These are phyloP conservation scores for Ailurus styani DNA, from an alignment of 2,113 vertebrate species.

Conservation along the genomic window DNA sequence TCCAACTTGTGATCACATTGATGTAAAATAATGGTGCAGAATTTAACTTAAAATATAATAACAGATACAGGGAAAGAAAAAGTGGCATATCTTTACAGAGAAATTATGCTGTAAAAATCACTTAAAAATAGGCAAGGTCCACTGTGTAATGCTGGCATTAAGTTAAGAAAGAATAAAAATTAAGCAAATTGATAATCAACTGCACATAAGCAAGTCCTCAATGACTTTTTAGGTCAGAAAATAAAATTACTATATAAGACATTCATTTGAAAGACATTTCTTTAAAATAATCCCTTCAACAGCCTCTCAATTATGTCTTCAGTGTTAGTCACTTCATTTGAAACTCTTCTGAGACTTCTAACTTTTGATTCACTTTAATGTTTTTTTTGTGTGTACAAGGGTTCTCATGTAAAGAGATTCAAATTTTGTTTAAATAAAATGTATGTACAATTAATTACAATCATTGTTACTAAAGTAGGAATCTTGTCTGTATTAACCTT, in stretches of 20 bases:
- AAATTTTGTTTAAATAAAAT: constrained; percentile 28
- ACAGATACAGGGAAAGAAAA: background rate
- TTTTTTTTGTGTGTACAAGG: background rate
- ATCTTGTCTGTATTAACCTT: background rate
- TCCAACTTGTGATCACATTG: background rate
- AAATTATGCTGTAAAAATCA: background rate
- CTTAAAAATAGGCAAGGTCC: background rate
- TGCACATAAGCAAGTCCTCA: background rate
- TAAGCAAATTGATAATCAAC: background rate
- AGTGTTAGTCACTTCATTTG: background rate
- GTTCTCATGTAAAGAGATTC: background rate
- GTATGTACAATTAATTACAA: background rate
- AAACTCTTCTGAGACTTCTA: constrained; percentile 2
- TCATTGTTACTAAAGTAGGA: background rate
- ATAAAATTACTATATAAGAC: background rate
- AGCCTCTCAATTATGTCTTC: background rate
- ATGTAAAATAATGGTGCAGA: background rate
- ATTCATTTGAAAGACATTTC: background rate
- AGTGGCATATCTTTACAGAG: background rate
- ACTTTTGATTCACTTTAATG: background rate
- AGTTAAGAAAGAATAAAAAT: background rate
- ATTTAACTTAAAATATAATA: constrained; percentile 12
- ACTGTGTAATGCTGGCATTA: background rate
- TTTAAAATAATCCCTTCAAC: constrained; percentile 6
- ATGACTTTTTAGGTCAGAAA: background rate